Evolutionary conservation across 1,140 invertebrate genomes (phyloP).

Genomic region (Araneus ventricosus): DNA sequence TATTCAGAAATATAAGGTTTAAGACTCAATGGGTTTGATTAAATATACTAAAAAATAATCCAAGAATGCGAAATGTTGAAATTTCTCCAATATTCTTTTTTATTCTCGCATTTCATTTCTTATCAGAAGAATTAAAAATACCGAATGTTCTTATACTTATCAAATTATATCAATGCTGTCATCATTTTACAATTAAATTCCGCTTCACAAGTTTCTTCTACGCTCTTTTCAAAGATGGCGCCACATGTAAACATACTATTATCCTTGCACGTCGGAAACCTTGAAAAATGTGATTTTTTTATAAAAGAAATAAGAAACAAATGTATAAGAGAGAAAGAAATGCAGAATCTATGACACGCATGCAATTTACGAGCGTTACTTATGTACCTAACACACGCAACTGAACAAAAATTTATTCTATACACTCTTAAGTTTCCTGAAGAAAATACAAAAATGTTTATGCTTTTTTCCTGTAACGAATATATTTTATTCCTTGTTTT

Average conservation of each 20-base stretch:
- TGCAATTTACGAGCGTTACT: neutral
- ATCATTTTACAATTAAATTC: neutral
- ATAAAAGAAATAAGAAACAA: neutral
- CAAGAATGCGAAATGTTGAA: neutral
- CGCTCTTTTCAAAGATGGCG: neutral
- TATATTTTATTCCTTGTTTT: neutral
- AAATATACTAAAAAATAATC: no score
- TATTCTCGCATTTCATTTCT: neutral
- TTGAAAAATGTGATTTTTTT: neutral
- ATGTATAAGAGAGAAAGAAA: neutral
- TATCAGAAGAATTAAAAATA: neutral
- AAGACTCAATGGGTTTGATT: no score
- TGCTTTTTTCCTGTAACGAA: conserved; percentile 9
- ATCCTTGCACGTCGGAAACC: neutral
- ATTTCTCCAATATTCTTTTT: neutral
- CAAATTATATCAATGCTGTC: neutral
- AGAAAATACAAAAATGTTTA: neutral
- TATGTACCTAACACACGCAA: neutral
- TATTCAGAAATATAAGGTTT: no score
- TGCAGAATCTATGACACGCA: neutral
- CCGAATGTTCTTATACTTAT: neutral
- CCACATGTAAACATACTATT: neutral
- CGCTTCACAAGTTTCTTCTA: neutral
- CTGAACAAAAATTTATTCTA: neutral
- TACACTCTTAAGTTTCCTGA: neutral